Evolutionary conservation across 2,113 vertebrate genomes (phyloP).

Genomic region (Microcebus jonahi): DNA sequence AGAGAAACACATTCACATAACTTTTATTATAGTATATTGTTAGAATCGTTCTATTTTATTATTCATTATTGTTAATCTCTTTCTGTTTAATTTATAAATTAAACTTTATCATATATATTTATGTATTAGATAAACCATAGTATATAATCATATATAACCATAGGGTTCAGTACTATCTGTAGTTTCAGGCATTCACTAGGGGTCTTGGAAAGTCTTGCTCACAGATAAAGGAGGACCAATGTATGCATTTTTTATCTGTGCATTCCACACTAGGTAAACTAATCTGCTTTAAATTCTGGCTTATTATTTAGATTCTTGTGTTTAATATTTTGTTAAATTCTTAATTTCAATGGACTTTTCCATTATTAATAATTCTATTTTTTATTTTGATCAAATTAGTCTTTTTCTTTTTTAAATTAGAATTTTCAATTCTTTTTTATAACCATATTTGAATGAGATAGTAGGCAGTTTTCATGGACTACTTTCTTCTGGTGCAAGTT

Average conservation of each 20-base stretch:
- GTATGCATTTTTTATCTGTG: neutral
- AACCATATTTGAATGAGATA: neutral
- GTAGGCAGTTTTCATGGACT: neutral
- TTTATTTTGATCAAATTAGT: neutral
- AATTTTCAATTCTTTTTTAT: neutral
- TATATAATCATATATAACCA: neutral
- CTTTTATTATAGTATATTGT: neutral
- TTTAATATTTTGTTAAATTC: neutral
- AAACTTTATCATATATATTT: neutral
- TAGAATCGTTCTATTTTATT: neutral
- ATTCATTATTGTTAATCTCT: neutral
- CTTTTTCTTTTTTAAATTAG: neutral
- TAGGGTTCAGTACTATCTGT: neutral
- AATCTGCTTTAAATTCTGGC: neutral
- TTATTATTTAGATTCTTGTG: neutral
- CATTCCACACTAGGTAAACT: neutral
- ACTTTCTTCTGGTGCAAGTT: neutral
- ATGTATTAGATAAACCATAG: neutral
- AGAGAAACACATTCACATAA: neutral
- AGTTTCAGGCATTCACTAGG: neutral
- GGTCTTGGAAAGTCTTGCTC: neutral
- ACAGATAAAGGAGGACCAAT: neutral
- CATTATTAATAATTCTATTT: neutral
- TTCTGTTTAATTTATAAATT: neutral
- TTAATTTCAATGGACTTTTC: neutral